Base-by-base conservation (phyloP, 1,140 invertebrate species). In the Drosophila ironensis region DNA sequence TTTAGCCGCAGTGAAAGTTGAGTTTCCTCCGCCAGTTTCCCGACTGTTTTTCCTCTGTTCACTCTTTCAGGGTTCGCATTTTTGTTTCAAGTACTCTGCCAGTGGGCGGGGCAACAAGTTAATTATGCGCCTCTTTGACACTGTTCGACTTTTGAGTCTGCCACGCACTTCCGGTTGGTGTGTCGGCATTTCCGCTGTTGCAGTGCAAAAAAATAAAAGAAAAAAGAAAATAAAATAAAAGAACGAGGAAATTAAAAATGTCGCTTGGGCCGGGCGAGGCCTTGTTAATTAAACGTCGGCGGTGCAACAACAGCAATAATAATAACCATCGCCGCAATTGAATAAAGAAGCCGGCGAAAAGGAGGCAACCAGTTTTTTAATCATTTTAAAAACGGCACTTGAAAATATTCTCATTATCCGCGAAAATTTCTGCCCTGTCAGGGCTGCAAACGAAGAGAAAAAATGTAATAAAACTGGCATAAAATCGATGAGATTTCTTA, bases 341-440 rank as follows among this genome's bases (percentile, higher is more conserved):
- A 38, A 41, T n/a, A 41, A 12, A 20, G 14, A 14, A 42, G 46
- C n/a, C n/a, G n/a, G n/a, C n/a, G n/a, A n/a, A 24, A 38, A 33
- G 41, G 53, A 69, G 69, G 42, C 30, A 33, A 51, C 42, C 44
- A 40, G 56, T 78, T 82, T 80, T 81, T 82, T 84, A 78, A 82
- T 82, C 78, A 82, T 84, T 82, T 82, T 86, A 68, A 78, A 84
- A 84, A 61, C 19, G 70, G 47, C 78, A 71, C 78, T 86, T 78
- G 73, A 78, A 77, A 63, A 76, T 77, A 69, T 72, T 63, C 69
- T 73, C 72, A 71, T 78, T 52, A 47, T 45, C 24, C 28, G 46
- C n/a, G n/a, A n/a, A n/a, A n/a, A n/a, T 54, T 40, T 63, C 35
- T 37, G 1, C 7, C 19, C n/a, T n/a, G n/a, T n/a, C 59, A 63